These are phyloP conservation scores for Pocota personata DNA, from an alignment of 2,888 invertebrate species.

Conservation along the genomic window DNA sequence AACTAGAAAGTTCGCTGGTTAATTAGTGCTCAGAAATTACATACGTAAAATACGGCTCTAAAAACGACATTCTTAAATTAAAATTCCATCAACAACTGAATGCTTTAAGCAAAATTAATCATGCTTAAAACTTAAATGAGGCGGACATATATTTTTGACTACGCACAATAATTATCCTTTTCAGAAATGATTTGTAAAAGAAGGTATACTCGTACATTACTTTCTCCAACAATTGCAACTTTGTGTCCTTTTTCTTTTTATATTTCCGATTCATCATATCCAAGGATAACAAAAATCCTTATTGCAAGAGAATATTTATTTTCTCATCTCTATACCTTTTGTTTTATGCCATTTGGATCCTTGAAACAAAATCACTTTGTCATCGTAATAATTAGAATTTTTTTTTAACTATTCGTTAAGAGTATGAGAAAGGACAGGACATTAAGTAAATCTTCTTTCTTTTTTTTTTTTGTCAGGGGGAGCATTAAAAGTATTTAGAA, in stretches of 20 bases:
- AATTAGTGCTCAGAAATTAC: too few species aligned
- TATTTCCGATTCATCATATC: neutral
- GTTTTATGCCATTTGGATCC: constrained; percentile 28
- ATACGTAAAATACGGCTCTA: too few species aligned
- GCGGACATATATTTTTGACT: neutral
- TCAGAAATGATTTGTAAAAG: neutral
- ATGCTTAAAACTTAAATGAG: neutral
- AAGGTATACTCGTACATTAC: neutral
- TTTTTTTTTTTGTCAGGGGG: neutral
- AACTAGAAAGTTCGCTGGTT: too few species aligned
- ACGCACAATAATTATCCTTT: neutral
- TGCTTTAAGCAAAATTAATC: neutral
- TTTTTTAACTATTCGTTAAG: neutral
- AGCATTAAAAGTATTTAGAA: neutral
- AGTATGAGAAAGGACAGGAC: neutral
- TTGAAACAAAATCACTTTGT: constrained; percentile 23
- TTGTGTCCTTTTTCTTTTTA: neutral
- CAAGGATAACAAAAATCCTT: neutral
- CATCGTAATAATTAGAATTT: constrained; percentile 14
- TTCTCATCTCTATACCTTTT: neutral
- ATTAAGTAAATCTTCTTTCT: neutral
- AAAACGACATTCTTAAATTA: too few species aligned
- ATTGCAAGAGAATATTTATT: neutral
- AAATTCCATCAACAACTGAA: neutral
- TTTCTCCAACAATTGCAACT: neutral